These are phyloP conservation scores for Melieria omissa DNA, from an alignment of 2,888 invertebrate genomes.

Conservation along the genomic window DNA sequence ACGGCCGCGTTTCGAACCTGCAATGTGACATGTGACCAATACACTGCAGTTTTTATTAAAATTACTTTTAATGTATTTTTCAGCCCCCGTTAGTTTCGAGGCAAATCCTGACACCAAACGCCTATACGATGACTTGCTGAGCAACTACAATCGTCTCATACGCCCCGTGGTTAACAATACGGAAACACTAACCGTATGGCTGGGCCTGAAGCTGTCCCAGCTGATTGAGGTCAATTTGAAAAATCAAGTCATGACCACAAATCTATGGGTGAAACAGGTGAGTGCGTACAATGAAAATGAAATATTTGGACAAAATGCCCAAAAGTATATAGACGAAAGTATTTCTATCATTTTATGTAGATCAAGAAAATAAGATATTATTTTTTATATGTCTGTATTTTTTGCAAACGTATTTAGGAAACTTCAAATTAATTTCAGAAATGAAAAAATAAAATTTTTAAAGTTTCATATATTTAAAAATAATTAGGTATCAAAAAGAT, in stretches of 20 bases:
- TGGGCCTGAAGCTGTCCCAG: slow-evolving; percentile 90
- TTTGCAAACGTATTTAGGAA: too few relatives aligned
- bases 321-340: too few relatives aligned
- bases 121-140: slow-evolving; percentile 94
- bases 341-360: too few relatives aligned
- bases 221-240: slow-evolving; percentile 91
- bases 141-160: slow-evolving; percentile 94
- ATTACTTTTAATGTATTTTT: neutral
- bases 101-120: slow-evolving; percentile 95
- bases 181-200: slow-evolving; percentile 89
- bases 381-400: too few relatives aligned
- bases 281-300: slow-evolving; percentile 48
- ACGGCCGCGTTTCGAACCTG: too few relatives aligned
- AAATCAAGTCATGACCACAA: slow-evolving; percentile 95
- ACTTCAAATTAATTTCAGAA: too few relatives aligned
- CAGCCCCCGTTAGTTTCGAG: slow-evolving; percentile 69
- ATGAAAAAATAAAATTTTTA: too few relatives aligned
- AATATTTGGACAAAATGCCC: too few relatives aligned
- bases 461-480: too few relatives aligned
- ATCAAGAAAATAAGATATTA: too few relatives aligned
- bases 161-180: slow-evolving; percentile 93
- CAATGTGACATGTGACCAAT: too few relatives aligned
- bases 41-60: neutral
- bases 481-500: too few relatives aligned
- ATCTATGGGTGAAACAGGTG: slow-evolving; percentile 94